Evolutionary conservation across 2,113 vertebrate species (phyloP).

Genomic region (Puffinus mauretanicus): DNA sequence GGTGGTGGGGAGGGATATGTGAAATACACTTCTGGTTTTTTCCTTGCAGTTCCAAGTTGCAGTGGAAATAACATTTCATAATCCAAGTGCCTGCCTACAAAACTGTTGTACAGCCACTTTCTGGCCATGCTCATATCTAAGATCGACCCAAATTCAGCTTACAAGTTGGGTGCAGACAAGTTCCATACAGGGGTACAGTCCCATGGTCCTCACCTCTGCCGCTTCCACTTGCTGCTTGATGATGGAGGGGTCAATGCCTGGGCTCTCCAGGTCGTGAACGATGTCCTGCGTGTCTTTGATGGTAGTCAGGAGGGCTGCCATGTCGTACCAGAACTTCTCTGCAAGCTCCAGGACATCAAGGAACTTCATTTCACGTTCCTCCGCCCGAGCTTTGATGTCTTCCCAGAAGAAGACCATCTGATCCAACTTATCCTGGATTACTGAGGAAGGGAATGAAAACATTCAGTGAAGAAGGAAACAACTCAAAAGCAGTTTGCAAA

Average conservation of each 20-base stretch:
- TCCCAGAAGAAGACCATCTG: constrained; percentile 96
- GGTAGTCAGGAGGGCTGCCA: constrained; percentile 93
- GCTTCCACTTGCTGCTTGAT: constrained; percentile 99
- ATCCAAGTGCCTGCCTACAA: not conserved
- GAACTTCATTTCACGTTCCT: constrained; percentile 93
- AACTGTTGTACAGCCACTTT: not conserved
- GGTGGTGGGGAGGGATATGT: not conserved
- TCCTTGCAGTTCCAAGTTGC: not conserved
- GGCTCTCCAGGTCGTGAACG: constrained; percentile 93
- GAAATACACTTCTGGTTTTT: not conserved
- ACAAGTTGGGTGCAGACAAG: not conserved
- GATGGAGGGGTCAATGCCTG: constrained; percentile 97
- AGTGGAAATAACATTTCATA: not conserved
- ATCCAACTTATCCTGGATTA: constrained; percentile 90
- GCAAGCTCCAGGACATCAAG: constrained; percentile 94
- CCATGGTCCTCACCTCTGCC: constrained; percentile 80
- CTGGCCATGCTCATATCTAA: rapidly evolving
- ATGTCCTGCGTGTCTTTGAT: constrained; percentile 95
- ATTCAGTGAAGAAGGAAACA: not conserved
- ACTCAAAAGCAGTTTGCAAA: not conserved
- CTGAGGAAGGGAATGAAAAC: constrained; percentile 60
- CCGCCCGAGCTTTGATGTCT: constrained; percentile 93
- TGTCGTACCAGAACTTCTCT: constrained; percentile 97
- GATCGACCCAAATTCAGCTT: not conserved
- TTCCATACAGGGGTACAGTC: not conserved